phyloP scores from a whole-genome alignment of 2,888 invertebrate species.

The Drosophila birchii region DNA sequence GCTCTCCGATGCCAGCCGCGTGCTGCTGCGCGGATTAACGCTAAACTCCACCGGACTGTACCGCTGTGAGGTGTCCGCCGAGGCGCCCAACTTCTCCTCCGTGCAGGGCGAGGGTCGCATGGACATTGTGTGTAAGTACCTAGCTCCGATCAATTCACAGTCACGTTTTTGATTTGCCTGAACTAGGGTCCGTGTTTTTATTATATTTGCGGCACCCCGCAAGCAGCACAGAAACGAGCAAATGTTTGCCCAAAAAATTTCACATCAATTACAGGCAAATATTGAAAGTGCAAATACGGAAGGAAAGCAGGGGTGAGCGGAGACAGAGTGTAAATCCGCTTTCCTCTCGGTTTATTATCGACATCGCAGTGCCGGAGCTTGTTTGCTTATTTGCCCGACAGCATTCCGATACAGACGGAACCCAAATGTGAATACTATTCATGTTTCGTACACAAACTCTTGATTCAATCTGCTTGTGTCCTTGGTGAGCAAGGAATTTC shows the following conservation, averaged over 20 bases:
- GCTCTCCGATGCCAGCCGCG: constrained; percentile 89
- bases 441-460: constrained; percentile 16
- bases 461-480: constrained; percentile 13
- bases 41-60: constrained; percentile 90
- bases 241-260: constrained; percentile 59
- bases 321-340: constrained; percentile 3
- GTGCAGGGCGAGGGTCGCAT: constrained; percentile 90
- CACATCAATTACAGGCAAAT: constrained; percentile 66
- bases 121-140: constrained; percentile 92
- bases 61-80: constrained; percentile 91
- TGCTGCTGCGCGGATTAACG: constrained; percentile 88
- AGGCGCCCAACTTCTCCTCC: constrained; percentile 91
- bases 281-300: constrained; percentile 53
- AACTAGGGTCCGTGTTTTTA: constrained; percentile 1
- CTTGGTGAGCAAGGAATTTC: constrained; percentile 18
- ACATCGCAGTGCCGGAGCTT: constrained; percentile 13
- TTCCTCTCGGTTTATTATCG: constrained; percentile 4
- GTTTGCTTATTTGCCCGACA: constrained; percentile 24
- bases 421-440: constrained; percentile 30
- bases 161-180: constrained; percentile 42
- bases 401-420: constrained; percentile 16
- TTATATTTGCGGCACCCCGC: constrained; percentile 36
- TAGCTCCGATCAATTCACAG: constrained; percentile 44
- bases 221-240: constrained; percentile 35
- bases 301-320: not conserved